Conservation (phyloP, 2,888 invertebrate genomes). For the Beris morrisii region DNA sequence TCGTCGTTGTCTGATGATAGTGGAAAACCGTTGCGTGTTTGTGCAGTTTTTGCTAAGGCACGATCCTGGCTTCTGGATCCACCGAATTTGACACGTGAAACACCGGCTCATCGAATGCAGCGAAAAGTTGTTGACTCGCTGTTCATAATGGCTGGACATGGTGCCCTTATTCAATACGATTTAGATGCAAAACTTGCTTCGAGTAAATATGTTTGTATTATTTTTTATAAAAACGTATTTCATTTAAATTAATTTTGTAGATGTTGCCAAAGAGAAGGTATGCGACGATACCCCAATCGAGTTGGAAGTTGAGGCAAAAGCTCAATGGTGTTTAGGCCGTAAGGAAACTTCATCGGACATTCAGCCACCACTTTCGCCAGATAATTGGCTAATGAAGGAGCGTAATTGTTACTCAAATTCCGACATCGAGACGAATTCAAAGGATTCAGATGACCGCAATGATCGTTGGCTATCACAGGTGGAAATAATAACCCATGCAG, state of each 20-base stretch:
- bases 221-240: slow-evolving; percentile 10
- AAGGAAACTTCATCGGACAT: slow-evolving; percentile 63
- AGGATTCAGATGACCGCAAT: slow-evolving; percentile 59
- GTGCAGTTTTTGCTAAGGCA: slow-evolving; percentile 76
- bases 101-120: slow-evolving; percentile 53
- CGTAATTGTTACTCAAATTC: slow-evolving; percentile 45
- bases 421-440: slow-evolving; percentile 43
- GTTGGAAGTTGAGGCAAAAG: slow-evolving; percentile 79
- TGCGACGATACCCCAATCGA: slow-evolving; percentile 87
- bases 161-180: slow-evolving; percentile 84
- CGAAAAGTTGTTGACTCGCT: slow-evolving; percentile 76
- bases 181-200: slow-evolving; percentile 74
- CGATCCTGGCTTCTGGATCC: slow-evolving; percentile 68
- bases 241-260: slow-evolving; percentile 52
- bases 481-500: slow-evolving; percentile 95
- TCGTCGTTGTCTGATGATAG: slow-evolving; percentile 72
- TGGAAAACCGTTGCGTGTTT: slow-evolving; percentile 72
- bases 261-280: slow-evolving; percentile 78
- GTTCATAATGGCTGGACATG: slow-evolving; percentile 87
- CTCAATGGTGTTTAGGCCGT: slow-evolving; percentile 85
- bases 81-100: slow-evolving; percentile 56
- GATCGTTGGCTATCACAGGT: slow-evolving; percentile 95
- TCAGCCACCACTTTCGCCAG: slow-evolving; percentile 72
- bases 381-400: slow-evolving; percentile 66
- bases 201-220: slow-evolving; percentile 50